Conservation (phyloP, 2,113 vertebrate genomes). For the Cephalopterus ornatus region DNA sequence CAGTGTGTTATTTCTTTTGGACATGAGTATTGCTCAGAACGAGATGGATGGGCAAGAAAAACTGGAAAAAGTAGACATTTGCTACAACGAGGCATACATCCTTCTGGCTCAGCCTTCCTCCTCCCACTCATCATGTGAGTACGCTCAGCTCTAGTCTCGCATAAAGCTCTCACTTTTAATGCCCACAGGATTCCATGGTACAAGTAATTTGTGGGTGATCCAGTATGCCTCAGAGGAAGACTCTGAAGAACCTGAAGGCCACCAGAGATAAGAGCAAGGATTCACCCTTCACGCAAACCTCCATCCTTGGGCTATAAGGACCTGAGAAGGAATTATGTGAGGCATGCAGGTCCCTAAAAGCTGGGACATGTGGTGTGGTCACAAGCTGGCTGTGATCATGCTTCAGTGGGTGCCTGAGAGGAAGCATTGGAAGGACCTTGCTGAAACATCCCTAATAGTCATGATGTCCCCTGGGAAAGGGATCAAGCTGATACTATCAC, state of each 20-base stretch:
- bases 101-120: background rate
- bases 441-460: background rate
- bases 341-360: background rate
- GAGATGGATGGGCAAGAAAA: background rate
- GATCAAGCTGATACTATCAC: background rate
- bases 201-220: background rate
- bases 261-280: background rate
- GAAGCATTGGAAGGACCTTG: background rate
- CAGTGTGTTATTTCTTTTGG: background rate
- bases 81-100: background rate
- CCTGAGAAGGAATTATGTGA: background rate
- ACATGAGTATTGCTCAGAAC: background rate
- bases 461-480: background rate
- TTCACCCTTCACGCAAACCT: background rate
- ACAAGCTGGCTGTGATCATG: rapidly evolving
- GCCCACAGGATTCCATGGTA: background rate
- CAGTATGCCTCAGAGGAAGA: background rate
- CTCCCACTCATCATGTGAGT: rapidly evolving
- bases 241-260: background rate
- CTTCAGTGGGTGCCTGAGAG: background rate
- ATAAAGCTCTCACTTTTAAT: background rate
- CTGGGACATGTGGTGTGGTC: rapidly evolving
- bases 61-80: background rate
- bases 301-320: background rate
- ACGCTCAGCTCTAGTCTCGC: background rate